Base-by-base conservation (phyloP, 92 coral and sea anemone genomes). In the Pocillopora meandrina region DNA sequence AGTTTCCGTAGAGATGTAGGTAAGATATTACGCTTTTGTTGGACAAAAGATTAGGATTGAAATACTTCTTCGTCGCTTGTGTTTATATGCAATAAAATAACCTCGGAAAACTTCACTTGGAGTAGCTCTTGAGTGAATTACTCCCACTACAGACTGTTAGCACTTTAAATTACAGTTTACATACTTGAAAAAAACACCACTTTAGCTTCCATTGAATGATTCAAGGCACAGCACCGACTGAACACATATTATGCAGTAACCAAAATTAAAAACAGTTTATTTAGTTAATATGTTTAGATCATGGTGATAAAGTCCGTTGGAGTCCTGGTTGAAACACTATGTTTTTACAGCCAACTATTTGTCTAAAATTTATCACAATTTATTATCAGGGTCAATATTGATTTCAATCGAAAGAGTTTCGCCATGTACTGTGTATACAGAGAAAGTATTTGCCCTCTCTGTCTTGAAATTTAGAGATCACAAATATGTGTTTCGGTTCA, bases 321-420 rank as follows among this genome's bases (percentile, higher is more conserved):
- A 56, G 66, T 36, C 31, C 56, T 76, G 67, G 56, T 26, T 61
- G 34, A 34, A 61, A 20, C 10, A 76, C 80, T 76, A 31, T 34
- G 11, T 67, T 33, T 76, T 76, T 61, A 76, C 67, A 68, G 66
- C 56, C 31, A 55, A 31, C 16, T 68, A 42, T 66, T 80, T 68
- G 74, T 75, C 55, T 80, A 26, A 1, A 55, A 10, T 31, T 80
- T 67, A 67, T 67, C 75, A 26, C 55, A 4, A 80, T 67, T 80
- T 80, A 66, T 56, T 66, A 55, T 26, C 26, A 70, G 58, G 49
- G 86, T 72, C 78, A 82, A 72, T 72, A 72, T 72, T 71, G 34
- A 36, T 59, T 16, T 61, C 77, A 15, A n/a, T 11, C 59, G 62
- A 72, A 61, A 72, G 49, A 59, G 42, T 59, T 71, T 60, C 23